phyloP scores from a whole-genome alignment of 2,888 invertebrate genomes.

The Magallana nippona region DNA sequence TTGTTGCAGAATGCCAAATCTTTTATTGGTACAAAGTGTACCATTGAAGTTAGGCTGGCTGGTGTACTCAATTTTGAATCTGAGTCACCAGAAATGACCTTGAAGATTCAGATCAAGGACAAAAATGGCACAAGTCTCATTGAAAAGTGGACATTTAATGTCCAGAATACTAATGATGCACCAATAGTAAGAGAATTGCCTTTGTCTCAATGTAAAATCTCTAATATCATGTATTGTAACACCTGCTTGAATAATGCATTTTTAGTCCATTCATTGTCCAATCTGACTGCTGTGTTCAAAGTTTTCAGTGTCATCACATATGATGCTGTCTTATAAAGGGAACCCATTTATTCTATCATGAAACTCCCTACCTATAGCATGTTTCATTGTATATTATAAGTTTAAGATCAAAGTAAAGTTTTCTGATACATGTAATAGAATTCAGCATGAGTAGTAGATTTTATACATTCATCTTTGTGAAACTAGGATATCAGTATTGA shows the following conservation, averaged over 20 bases:
- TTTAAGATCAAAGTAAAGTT: no score
- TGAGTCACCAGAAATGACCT: slow-evolving; percentile 36
- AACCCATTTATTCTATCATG: no score
- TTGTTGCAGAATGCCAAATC: not conserved
- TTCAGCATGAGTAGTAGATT: no score
- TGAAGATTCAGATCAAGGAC: slow-evolving; percentile 54
- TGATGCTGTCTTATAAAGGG: no score
- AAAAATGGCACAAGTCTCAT: slow-evolving; percentile 53
- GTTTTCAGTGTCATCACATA: not conserved
- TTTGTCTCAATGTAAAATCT: no score
- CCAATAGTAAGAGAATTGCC: slow-evolving; percentile 55
- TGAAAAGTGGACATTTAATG: slow-evolving; percentile 54
- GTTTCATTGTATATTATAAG: no score
- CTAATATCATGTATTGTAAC: no score
- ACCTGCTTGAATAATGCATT: no score
- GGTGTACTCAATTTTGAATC: slow-evolving; percentile 55
- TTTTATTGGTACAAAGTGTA: slow-evolving; percentile 54
- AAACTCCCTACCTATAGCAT: no score
- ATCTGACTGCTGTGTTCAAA: not conserved
- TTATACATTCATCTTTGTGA: not conserved
- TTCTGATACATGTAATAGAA: no score
- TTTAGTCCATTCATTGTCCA: no score
- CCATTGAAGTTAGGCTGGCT: slow-evolving; percentile 52
- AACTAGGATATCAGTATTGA: slow-evolving; percentile 61
- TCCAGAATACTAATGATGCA: slow-evolving; percentile 64